Percentiles rank a stretch among this genome's conserved stretches.
phyloP scores from a whole-genome alignment of 2,113 vertebrate species.

The Beaufortia kweichowensis region DNA sequence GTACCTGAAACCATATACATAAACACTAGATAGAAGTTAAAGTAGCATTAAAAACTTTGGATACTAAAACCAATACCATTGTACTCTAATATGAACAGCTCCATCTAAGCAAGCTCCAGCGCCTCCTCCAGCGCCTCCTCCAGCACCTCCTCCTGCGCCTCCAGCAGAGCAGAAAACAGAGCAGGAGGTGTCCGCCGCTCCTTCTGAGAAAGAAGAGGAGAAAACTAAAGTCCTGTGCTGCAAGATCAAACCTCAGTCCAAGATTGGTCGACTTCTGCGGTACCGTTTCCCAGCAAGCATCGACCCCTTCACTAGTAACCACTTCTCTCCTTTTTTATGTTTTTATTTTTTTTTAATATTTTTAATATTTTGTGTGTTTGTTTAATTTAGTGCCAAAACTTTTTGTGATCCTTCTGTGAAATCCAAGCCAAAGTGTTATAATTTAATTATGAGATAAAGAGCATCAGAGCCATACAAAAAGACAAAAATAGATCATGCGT shows the following conservation, averaged over 20 bases:
- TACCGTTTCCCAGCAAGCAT: constrained; percentile 89
- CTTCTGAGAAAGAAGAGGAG: constrained; percentile 61
- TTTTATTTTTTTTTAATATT: background rate
- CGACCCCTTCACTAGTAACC: constrained; percentile 93
- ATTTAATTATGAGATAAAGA: too few species aligned
- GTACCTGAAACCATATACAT: background rate
- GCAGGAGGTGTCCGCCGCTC: constrained; percentile 39
- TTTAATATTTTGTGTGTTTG: too few species aligned
- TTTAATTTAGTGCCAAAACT: too few species aligned
- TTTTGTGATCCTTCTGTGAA: too few species aligned
- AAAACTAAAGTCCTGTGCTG: constrained; percentile 77
- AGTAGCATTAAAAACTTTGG: background rate
- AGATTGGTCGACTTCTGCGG: constrained; percentile 67
- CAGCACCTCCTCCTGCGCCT: constrained; percentile 51
- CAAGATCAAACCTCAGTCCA: constrained; percentile 76
- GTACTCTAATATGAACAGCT: constrained; percentile 62
- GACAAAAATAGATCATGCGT: too few species aligned
- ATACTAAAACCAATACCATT: background rate
- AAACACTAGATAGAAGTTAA: background rate
- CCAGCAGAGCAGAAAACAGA: background rate
- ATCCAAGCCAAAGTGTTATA: too few species aligned
- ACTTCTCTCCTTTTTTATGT: background rate
- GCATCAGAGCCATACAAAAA: too few species aligned
- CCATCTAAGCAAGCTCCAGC: constrained; percentile 68
- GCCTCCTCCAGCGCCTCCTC: constrained; percentile 61